Evolutionary conservation across 2,797 vertebrate species (phyloP), one percentile per base, ranked within the genome.

Genomic region (Cossypha polioptera): DNA sequence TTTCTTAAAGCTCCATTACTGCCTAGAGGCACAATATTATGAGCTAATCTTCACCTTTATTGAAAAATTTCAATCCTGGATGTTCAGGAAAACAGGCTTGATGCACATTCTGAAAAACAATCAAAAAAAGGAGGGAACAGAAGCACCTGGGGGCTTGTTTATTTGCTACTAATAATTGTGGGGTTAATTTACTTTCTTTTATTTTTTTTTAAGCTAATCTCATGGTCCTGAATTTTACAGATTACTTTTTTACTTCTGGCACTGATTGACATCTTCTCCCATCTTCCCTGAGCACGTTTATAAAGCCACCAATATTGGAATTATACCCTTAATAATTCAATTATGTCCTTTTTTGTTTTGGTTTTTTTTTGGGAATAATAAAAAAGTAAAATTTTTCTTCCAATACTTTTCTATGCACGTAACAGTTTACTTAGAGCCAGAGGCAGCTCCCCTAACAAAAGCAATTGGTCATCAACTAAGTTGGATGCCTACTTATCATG

Each of bases 1-100:
- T 89, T 88, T 86, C n/a, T 72, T 69, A 62, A 88, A 36, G 38
- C 11, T 88, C 29, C 38, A 8, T 59, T 90, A 58, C 16, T 80
- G 61, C 75, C 76, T 81, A 38, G 16, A 62, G 86, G 24, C 33
- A 66, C 1, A 5, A 81, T 26, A 75, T 83, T 68, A 79, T 61
- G 24, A 84, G 22, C n/a, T 76, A 16, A 90, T 80, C 29, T 86
- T 72, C 63, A 59, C 28, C 21, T 83, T 65, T 43, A 63, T n/a
- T 91, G 57, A 50, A 71, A 74, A 77, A 15, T 69, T 84, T 92
- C 11, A 25, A 4, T 88, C 25, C 9, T 59, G 26, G 20, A n/a
- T 47, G 19, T 71, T 47, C 35, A 87, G 65, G 71, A 80, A 91
- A 67, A 47, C 10, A 72, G 31, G 28, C 38, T 68, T 83, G 53